Conservation (phyloP, 2,113 vertebrate species). For the Myrmophylax atrothorax region DNA sequence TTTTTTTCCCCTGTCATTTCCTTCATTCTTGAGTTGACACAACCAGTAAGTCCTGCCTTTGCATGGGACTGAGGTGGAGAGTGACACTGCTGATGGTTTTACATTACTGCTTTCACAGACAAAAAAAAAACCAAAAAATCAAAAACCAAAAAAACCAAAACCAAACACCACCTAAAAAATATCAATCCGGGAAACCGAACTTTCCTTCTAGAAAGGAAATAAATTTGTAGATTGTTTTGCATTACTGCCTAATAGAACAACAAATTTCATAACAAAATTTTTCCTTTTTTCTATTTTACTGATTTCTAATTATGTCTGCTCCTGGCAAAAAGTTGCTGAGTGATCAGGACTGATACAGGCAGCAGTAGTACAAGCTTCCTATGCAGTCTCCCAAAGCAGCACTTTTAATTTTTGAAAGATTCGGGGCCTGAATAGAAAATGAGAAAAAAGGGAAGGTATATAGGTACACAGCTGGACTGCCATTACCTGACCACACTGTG, state of each 20-base stretch:
- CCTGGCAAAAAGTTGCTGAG: not conserved
- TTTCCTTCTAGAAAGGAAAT: not conserved
- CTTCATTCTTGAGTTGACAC: not conserved
- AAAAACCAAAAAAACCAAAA: not conserved
- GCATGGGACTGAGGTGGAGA: not conserved
- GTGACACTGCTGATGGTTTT: not conserved
- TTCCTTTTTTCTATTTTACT: not conserved
- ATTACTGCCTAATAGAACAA: not conserved
- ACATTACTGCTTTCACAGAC: not conserved
- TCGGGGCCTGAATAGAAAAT: not conserved
- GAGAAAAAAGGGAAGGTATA: not conserved
- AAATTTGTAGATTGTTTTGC: not conserved
- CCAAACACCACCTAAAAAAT: not conserved
- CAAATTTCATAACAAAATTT: not conserved
- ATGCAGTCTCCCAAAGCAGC: not conserved
- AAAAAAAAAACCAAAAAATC: too few relatives aligned
- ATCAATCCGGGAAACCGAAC: not conserved
- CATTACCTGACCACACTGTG: not conserved
- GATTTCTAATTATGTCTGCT: not conserved
- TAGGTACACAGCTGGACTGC: not conserved
- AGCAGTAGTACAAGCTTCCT: not conserved
- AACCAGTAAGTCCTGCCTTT: not conserved
- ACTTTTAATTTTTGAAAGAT: not conserved
- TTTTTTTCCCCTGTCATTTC: rapidly evolving
- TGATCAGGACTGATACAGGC: not conserved